A percentile compares a stretch with the other conserved stretches of the same genome.
These are phyloP conservation scores for Eupsilia transversa DNA, from an alignment of 2,888 invertebrate species.

Conservation along the genomic window DNA sequence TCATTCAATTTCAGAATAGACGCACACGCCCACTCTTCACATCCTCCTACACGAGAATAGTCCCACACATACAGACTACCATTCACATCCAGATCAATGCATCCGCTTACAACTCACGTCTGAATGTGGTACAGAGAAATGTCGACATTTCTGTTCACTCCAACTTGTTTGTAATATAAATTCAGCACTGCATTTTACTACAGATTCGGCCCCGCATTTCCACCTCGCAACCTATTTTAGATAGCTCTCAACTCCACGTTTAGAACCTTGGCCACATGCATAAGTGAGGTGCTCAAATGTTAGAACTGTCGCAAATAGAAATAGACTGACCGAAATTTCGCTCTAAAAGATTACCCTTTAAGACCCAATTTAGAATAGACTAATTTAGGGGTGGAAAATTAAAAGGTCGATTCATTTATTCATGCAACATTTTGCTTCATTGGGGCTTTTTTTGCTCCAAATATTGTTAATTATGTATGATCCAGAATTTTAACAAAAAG, in stretches of 20 bases:
- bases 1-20: slow-evolving; percentile 50
- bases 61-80: slow-evolving; percentile 31
- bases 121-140: slow-evolving; percentile 48
- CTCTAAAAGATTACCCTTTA: slow-evolving; percentile 11
- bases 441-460: not conserved
- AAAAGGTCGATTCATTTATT: slow-evolving; percentile 29
- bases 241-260: slow-evolving; percentile 27
- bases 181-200: slow-evolving; percentile 27
- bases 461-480: not conserved
- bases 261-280: slow-evolving; percentile 35
- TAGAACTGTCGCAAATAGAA: slow-evolving; percentile 22
- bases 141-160: slow-evolving; percentile 21
- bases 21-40: slow-evolving; percentile 17
- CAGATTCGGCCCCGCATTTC: slow-evolving; percentile 32
- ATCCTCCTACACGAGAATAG: slow-evolving; percentile 14
- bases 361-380: slow-evolving; percentile 30
- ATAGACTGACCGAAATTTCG: slow-evolving; percentile 31
- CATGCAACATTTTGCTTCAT: slow-evolving; percentile 3
- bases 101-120: slow-evolving; percentile 42
- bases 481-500: slow-evolving; percentile 4
- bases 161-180: slow-evolving; percentile 23
- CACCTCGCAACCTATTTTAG: slow-evolving; percentile 40
- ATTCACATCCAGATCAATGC: slow-evolving; percentile 59
- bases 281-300: slow-evolving; percentile 34
- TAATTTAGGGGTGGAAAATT: slow-evolving; percentile 8